phyloP scores from a whole-genome alignment of 2,888 invertebrate species.

The Sesia bembeciformis region DNA sequence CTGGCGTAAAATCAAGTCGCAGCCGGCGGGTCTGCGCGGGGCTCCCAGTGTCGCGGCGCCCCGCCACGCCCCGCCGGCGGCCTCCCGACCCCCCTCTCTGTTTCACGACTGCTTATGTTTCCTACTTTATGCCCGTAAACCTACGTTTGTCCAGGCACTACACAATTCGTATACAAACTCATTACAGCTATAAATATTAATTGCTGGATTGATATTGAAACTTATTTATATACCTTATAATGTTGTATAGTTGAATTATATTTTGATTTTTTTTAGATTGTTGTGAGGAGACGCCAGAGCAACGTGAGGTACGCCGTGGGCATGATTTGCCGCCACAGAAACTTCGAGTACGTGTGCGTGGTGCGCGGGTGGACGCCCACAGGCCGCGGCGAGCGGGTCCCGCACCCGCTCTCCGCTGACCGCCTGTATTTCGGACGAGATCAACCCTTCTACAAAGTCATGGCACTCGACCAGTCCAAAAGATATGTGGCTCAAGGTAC shows the following conservation, averaged over 20 bases:
- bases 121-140: too few species aligned
- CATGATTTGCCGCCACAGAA: conserved; percentile 79
- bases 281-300: conserved; percentile 18
- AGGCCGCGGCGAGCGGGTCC: conserved; percentile 72
- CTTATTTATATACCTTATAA: too few species aligned
- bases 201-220: too few species aligned
- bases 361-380: conserved; percentile 80
- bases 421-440: conserved; percentile 54
- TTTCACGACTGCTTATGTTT: too few species aligned
- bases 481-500: conserved; percentile 25
- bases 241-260: neutral
- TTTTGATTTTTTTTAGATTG: conserved; percentile 10
- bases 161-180: neutral
- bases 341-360: conserved; percentile 78
- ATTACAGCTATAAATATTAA: too few species aligned
- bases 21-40: too few species aligned
- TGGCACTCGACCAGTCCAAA: conserved; percentile 79
- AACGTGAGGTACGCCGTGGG: conserved; percentile 77
- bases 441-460: conserved; percentile 82
- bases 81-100: too few species aligned
- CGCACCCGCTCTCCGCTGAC: conserved; percentile 49
- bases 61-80: too few species aligned
- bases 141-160: neutral
- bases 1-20: too few species aligned
- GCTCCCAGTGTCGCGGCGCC: too few species aligned